Base-by-base conservation (phyloP, 2,797 vertebrate genomes). In the Psittacula derbiana region DNA sequence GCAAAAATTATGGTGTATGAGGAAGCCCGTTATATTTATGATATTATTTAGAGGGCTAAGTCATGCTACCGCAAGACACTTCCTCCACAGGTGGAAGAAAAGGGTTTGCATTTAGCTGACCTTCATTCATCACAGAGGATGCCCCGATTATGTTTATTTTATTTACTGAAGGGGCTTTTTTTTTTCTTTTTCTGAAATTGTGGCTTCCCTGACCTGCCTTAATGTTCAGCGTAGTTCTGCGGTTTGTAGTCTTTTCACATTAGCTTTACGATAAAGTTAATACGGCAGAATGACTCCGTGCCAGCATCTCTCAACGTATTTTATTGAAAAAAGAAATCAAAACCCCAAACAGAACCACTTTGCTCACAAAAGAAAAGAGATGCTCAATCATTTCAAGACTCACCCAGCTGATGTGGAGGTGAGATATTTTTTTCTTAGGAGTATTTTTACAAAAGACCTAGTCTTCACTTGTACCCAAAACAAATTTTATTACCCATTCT, bases 251-350 rank as follows among this genome's bases (percentile, higher is more conserved):
- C 96, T 94, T 91, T 95, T 95, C 81, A 61, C 24, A 90, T 97
- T 97, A 96, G 72, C 83, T 92, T 93, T 94, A 96, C 36, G 1
- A 46, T 89, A 81, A 85, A 91, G 72, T 52, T 97, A 96, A 97
- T 93, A 65, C 4, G 65, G 61, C 85, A 73, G 73, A 97, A 97
- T 95, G 94, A 97, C 86, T 49, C 84, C 14, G 13, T 95, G 91
- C 80, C 96, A 96, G 91, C 92, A 92, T 90, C 93, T 94, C 86
- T 95, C 93, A 78, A 80, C 36, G 91, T 94, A 38, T 93, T 94
- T 92, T 87, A 7, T 69, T 80, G 16, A 18, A 41, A 82, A 82
- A 49, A 62, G 55, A 79, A 80, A 58, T 67, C 28, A 41, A 79
- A 90, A 28, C 4, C 21, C 66, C 28, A 86, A 84, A 76, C 15